Base-by-base conservation (phyloP, 2,888 invertebrate species). In the Eucriotettix oculatus region DNA sequence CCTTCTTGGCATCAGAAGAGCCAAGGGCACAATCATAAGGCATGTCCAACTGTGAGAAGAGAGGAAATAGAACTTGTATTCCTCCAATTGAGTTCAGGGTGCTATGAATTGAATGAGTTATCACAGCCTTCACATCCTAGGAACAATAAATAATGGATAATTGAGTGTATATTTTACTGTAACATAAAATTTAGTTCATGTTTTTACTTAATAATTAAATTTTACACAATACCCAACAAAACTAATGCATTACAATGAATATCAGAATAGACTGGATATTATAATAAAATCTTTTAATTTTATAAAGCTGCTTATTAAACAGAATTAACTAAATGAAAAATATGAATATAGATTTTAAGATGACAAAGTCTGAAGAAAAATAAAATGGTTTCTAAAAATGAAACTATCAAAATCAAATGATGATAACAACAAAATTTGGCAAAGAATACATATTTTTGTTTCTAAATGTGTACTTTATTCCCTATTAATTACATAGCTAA, bases 61-160 rank as follows among this genome's bases (percentile, higher is more conserved):
- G 79, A 64, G 99, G 98, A 77, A 98, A 96, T 66, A 99, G 79
- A 70, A 98, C 95, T 79, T 93, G 95, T 71, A 99, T 95, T 64
- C 99, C 99, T 64, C 99, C 99, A 71, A 99, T 91, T 60, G 98
- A 98, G 77, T 99, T 98, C 69, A 99, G 81, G 44, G 98, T 97
- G 76, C 94, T 94, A 80, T 98, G 96, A 78, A 99, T 97, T 71
- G 97, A 97, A 79, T 97, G 94, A 63, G 99, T 99, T 72, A 97
- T 90, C 70, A 99, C 95, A 68, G 99, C 97, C 80, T 97, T 97
- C 69, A 99, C 98, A 74, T 97, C 97, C 94, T 96, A 78, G 62
- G 66, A 65, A 66, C 58, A 57, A 56, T 58, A 54, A 42, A 54
- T 57, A n/a, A n/a, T n/a, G n/a, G 59, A 29, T 16, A 60, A 12